Percentiles rank a stretch among this genome's conserved stretches.
Evolutionary conservation across 2,113 vertebrate species (phyloP).

Genomic region (Agapornis roseicollis): DNA sequence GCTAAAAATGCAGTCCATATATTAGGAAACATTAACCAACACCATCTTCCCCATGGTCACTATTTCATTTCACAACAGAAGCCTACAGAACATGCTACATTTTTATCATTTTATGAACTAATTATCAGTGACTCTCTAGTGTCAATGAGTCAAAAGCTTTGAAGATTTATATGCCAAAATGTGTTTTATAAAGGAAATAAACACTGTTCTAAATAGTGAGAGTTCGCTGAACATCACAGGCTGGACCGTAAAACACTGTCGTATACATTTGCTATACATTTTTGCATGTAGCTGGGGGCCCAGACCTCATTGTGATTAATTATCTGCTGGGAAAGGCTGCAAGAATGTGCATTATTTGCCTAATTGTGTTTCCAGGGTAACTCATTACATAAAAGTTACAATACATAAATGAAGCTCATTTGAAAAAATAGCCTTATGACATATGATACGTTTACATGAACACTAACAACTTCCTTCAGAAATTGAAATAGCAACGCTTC

Average conservation of each 20-base stretch:
- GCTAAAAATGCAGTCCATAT: neutral
- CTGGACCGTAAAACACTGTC: neutral
- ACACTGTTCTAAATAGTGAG: neutral
- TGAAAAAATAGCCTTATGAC: neutral
- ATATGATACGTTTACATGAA: neutral
- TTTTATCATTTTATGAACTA: neutral
- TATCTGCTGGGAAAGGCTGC: constrained; percentile 50
- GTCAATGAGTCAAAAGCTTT: neutral
- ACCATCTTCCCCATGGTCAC: neutral
- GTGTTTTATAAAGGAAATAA: neutral
- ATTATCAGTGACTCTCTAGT: accelerated
- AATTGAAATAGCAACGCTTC: neutral
- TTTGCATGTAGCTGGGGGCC: constrained; percentile 40
- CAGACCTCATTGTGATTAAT: constrained; percentile 54
- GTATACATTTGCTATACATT: neutral
- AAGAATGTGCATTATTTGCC: constrained; percentile 35
- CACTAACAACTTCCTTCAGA: neutral
- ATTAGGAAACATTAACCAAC: neutral
- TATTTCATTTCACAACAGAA: neutral
- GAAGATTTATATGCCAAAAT: neutral
- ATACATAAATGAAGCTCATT: constrained; percentile 42
- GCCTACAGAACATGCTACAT: neutral
- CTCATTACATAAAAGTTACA: constrained; percentile 54
- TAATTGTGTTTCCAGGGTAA: constrained; percentile 61
- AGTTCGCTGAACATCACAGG: neutral